Conservation (phyloP, 2,888 invertebrate genomes). For the Melolontha melolontha region DNA sequence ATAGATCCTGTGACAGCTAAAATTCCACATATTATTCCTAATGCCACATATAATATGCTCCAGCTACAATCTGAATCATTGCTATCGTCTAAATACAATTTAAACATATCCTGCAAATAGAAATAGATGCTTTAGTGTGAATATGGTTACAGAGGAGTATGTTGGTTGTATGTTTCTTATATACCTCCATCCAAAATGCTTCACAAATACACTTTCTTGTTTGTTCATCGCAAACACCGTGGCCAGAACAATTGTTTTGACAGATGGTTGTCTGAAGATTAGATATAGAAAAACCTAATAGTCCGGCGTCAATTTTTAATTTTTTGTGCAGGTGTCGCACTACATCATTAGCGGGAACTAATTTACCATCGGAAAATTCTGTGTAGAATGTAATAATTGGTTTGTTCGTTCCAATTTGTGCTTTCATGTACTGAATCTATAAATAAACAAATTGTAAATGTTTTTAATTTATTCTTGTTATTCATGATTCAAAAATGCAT, state of each 20-base stretch:
- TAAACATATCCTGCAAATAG: conserved; percentile 57
- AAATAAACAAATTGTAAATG: conserved; percentile 22
- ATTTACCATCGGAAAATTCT: conserved; percentile 61
- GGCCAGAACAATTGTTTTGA: conserved; percentile 93
- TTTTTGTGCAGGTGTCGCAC: conserved; percentile 77
- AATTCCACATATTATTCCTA: conserved; percentile 75
- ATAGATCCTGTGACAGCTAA: conserved; percentile 71
- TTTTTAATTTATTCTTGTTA: background rate
- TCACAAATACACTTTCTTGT: conserved; percentile 90
- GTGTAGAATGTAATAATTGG: conserved; percentile 67
- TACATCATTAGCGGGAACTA: conserved; percentile 73
- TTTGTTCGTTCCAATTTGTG: conserved; percentile 67
- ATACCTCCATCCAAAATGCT: conserved; percentile 93
- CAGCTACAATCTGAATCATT: conserved; percentile 79
- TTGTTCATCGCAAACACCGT: conserved; percentile 88
- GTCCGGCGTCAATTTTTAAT: conserved; percentile 76
- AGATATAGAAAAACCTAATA: conserved; percentile 78
- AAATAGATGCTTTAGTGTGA: conserved; percentile 17
- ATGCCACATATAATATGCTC: conserved; percentile 93
- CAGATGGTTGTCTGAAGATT: conserved; percentile 87
- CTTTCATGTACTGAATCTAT: conserved; percentile 65
- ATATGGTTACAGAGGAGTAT: background rate
- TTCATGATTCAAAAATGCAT: background rate
- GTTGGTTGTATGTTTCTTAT: background rate
- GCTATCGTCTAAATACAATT: conserved; percentile 58